A percentile compares a stretch with the other conserved stretches of the same genome.
phyloP scores from a whole-genome alignment of 2,113 vertebrate species.

The Leuciscus idus region DNA sequence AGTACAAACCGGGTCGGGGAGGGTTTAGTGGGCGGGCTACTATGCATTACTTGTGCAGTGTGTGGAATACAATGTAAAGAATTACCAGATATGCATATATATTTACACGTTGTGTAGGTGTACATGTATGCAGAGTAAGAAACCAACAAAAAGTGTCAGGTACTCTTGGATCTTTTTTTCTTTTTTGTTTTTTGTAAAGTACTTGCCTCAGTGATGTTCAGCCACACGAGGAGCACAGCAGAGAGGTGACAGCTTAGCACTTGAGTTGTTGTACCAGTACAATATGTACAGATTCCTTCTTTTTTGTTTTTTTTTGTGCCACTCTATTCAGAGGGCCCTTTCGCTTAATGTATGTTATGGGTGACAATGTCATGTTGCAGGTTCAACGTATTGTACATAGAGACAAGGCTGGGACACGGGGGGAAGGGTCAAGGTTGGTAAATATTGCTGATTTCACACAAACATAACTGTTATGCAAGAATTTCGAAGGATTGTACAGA shows the following conservation, averaged over 20 bases:
- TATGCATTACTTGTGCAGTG: slow-evolving; percentile 97
- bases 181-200: slow-evolving; percentile 87
- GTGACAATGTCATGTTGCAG: slow-evolving; percentile 99
- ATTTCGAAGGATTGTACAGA: slow-evolving; percentile 96
- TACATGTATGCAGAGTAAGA: slow-evolving; percentile 77
- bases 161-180: slow-evolving; percentile 79
- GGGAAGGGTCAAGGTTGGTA: slow-evolving; percentile 82
- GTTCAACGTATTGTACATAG: slow-evolving; percentile 99
- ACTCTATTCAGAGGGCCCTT: slow-evolving; percentile 95
- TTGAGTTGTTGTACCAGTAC: slow-evolving; percentile 92
- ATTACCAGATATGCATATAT: slow-evolving; percentile 77
- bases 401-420: slow-evolving; percentile 61
- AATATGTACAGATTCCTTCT: slow-evolving; percentile 91
- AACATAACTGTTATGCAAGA: slow-evolving; percentile 95
- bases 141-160: slow-evolving; percentile 87
- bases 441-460: slow-evolving; percentile 88
- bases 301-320: not conserved
- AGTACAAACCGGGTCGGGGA: slow-evolving; percentile 51
- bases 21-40: slow-evolving; percentile 76
- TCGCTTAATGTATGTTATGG: slow-evolving; percentile 99
- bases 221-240: slow-evolving; percentile 82
- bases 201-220: slow-evolving; percentile 96
- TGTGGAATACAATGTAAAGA: slow-evolving; percentile 78
- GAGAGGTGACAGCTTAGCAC: slow-evolving; percentile 91
- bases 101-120: slow-evolving; percentile 69